phyloP scores from a whole-genome alignment of 92 coral and sea anemone genomes.

The Porites evermanni region DNA sequence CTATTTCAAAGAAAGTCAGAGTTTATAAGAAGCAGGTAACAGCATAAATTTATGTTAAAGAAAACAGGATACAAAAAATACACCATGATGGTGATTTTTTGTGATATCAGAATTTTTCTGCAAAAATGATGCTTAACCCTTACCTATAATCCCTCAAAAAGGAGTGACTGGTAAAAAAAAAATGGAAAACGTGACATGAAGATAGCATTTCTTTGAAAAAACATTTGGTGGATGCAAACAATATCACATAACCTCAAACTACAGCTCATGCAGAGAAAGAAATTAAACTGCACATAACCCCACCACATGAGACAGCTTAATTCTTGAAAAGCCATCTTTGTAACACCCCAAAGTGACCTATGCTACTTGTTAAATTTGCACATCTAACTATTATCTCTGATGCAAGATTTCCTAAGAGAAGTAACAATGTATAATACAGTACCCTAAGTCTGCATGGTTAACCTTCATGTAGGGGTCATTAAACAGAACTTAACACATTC shows the following conservation, averaged over 20 bases:
- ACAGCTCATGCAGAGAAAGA: slow-evolving; percentile 33
- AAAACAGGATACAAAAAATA: slow-evolving; percentile 7
- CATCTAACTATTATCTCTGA: neutral
- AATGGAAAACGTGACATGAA: neutral
- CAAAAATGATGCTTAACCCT: neutral
- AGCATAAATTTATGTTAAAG: neutral
- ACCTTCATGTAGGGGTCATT: slow-evolving; percentile 27
- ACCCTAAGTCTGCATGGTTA: slow-evolving; percentile 24
- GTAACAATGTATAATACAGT: neutral
- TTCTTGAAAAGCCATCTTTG: neutral
- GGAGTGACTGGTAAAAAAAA: neutral
- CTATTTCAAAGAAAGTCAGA: neutral
- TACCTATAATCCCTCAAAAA: neutral
- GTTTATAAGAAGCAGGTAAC: neutral
- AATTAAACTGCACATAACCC: slow-evolving; percentile 6
- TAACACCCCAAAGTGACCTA: slow-evolving; percentile 10
- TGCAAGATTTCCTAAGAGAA: neutral
- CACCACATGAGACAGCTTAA: neutral
- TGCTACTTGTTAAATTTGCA: slow-evolving; percentile 13
- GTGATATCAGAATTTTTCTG: neutral
- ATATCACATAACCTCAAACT: slow-evolving; percentile 37
- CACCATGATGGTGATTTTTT: neutral
- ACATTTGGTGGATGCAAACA: slow-evolving; percentile 1
- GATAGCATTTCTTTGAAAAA: slow-evolving; percentile 14
- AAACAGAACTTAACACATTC: slow-evolving; percentile 20